These are phyloP conservation scores for Bos indicus DNA, from an alignment of 2,113 vertebrate species.

Conservation along the genomic window DNA sequence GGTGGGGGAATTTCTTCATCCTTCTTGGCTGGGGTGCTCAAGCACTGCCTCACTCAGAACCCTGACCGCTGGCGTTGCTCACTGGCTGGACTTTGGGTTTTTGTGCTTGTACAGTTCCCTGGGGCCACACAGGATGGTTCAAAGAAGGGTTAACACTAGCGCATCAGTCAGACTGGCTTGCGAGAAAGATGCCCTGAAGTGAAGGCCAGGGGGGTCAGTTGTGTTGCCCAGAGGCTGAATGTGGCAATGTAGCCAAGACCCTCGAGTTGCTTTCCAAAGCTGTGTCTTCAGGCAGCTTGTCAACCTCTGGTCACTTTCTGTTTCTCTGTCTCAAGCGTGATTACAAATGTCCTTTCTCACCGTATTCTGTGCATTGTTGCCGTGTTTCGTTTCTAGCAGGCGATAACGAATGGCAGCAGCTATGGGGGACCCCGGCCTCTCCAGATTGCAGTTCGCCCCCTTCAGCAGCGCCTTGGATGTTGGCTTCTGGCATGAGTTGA, in stretches of 20 bases:
- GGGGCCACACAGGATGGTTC: background rate
- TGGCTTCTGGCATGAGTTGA: constrained; percentile 97
- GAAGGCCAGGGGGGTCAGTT: background rate
- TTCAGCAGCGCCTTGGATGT: constrained; percentile 95
- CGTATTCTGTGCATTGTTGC: background rate
- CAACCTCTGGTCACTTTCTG: background rate
- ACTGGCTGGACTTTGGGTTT: background rate
- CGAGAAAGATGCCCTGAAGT: background rate
- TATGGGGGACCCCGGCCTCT: constrained; percentile 51
- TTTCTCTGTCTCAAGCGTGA: background rate
- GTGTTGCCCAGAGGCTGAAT: background rate
- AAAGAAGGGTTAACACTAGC: background rate
- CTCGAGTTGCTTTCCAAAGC: background rate
- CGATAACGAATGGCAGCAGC: constrained; percentile 78
- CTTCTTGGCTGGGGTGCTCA: background rate
- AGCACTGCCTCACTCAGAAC: background rate
- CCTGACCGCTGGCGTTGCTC: background rate
- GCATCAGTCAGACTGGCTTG: background rate
- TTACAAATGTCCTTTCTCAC: background rate
- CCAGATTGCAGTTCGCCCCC: constrained; percentile 93
- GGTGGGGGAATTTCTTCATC: background rate
- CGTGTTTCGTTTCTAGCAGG: background rate
- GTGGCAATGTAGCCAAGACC: background rate
- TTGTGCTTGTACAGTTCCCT: background rate
- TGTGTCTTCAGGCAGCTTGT: background rate